Evolutionary conservation across 64 coral and sea anemone species (phyloP).

Genomic region (Montipora efflorescens): DNA sequence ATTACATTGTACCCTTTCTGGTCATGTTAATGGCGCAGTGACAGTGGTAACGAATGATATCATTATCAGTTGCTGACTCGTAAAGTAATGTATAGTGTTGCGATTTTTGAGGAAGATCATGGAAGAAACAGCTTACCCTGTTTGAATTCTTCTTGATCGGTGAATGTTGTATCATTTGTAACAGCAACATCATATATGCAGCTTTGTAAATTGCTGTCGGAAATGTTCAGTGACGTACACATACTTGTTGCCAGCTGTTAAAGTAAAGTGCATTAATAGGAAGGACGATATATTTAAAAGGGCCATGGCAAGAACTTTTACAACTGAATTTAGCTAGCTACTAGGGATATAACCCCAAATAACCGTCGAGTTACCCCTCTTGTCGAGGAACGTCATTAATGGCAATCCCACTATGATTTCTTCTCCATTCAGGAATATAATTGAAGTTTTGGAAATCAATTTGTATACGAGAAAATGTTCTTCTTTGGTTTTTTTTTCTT

Average conservation of each 20-base stretch:
- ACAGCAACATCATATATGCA: constrained; percentile 51
- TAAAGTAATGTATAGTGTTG: background rate
- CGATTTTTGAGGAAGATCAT: background rate
- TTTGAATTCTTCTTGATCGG: constrained; percentile 48
- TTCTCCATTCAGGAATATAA: background rate
- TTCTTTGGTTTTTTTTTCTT: background rate
- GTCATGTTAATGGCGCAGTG: background rate
- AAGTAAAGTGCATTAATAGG: background rate
- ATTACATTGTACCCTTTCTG: background rate
- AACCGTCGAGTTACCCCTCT: background rate
- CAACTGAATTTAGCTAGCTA: background rate
- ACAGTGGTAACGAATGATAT: background rate
- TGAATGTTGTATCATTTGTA: constrained; percentile 57
- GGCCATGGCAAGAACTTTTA: background rate
- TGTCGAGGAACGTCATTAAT: background rate
- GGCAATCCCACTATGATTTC: background rate
- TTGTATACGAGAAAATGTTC: background rate
- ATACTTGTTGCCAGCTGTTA: constrained; percentile 30
- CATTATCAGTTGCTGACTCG: background rate
- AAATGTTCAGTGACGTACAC: constrained; percentile 31
- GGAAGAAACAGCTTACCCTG: constrained; percentile 13
- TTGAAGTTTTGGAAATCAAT: background rate
- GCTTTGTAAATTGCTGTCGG: constrained; percentile 22
- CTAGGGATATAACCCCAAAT: background rate
- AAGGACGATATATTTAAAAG: background rate